Base-by-base conservation (phyloP, 2,888 invertebrate species). In the Neuroscelio doddi region DNA sequence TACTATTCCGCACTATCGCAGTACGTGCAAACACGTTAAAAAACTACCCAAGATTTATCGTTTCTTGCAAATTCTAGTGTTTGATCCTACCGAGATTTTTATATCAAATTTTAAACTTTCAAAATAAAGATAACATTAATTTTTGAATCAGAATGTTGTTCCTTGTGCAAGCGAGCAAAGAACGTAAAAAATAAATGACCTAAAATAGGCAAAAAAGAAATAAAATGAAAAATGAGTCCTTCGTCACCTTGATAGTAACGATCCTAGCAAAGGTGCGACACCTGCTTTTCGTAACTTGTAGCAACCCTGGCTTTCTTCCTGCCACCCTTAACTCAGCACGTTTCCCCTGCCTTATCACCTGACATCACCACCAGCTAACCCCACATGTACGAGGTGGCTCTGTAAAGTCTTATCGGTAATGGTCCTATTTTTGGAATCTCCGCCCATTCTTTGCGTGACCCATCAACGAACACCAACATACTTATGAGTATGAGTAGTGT, bases 361-460 rank as follows among this genome's bases (percentile, higher is more conserved):
- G 81, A 78, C 81, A 82, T 83, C 82, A 75, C 73, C 77, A 73
- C n/a, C n/a, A 70, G 68, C 65, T 70, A 59, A 61, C 53, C 61
- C 47, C 63, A 66, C 61, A 61, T 49, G 52, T 47, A 57, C 52
- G 47, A 47, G 41, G 59, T 45, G 49, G 21, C 51, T 26, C 56
- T 21, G 44, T 59, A 57, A 58, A 76, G 77, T 71, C 83, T 83
- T 82, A 82, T 83, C 83, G 79, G 79, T 81, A 82, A 81, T 80
- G 77, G 75, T 79, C 79, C 82, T 83, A 82, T 83, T 83, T 83
- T 83, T 80, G 82, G 83, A 83, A 78, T 82, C 81, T 70, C 74
- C 83, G 78, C 83, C 83, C 80, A 81, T 81, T 81, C 77, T 80
- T 83, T 77, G 83, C 83, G 83, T 83, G 83, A 80, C 79, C 80